Evolutionary conservation across 2,797 vertebrate species (phyloP).

Genomic region (Eospalax fontanierii): DNA sequence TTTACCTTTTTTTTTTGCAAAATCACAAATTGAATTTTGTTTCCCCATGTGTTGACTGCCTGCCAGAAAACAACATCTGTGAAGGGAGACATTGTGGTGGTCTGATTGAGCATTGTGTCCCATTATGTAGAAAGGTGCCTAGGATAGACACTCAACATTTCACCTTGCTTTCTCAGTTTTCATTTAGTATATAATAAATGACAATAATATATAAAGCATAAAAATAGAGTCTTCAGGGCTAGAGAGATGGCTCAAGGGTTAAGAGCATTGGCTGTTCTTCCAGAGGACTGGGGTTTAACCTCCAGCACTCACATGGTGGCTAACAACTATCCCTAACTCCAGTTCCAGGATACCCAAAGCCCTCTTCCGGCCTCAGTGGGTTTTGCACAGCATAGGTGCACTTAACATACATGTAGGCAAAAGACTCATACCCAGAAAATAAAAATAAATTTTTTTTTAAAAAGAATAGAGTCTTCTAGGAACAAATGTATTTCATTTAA

Average conservation of each 20-base stretch:
- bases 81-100: neutral
- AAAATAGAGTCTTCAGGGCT: neutral
- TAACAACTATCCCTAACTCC: too few species aligned
- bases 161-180: neutral
- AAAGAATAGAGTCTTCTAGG: neutral
- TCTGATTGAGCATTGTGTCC: neutral
- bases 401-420: too few species aligned
- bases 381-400: too few species aligned
- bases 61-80: neutral
- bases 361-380: too few species aligned
- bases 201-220: slow-evolving; percentile 4
- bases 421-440: too few species aligned
- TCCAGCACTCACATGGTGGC: too few species aligned
- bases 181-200: neutral
- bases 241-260: too few species aligned
- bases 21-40: neutral
- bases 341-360: too few species aligned
- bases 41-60: neutral
- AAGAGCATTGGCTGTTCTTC: too few species aligned
- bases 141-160: neutral
- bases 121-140: neutral
- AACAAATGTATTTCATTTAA: neutral
- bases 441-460: too few species aligned
- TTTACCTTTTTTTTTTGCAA: neutral
- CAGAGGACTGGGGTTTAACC: too few species aligned